phyloP scores from a whole-genome alignment of 2,797 vertebrate species.

The Centroberyx gerrardi region DNA sequence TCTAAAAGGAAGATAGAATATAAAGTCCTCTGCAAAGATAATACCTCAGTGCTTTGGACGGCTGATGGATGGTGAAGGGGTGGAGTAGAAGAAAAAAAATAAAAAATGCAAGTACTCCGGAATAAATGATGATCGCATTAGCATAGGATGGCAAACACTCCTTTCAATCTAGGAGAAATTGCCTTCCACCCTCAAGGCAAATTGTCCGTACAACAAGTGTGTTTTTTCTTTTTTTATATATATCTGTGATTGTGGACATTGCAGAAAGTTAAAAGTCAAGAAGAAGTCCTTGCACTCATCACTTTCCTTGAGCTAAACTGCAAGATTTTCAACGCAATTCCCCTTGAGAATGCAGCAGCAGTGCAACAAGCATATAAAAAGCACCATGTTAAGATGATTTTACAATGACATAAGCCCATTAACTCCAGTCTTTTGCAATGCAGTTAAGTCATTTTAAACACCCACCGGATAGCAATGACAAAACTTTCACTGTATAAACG shows the following conservation, averaged over 20 bases:
- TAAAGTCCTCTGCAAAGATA: slow-evolving; percentile 63
- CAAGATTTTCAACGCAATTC: slow-evolving; percentile 9
- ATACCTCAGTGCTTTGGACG: slow-evolving; percentile 62
- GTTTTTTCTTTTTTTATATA: background rate
- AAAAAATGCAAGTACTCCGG: slow-evolving; percentile 52
- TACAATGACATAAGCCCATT: slow-evolving; percentile 40
- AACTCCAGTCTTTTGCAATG: slow-evolving; percentile 37
- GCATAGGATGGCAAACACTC: slow-evolving; percentile 73
- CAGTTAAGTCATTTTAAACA: slow-evolving; percentile 38
- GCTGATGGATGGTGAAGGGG: slow-evolving; percentile 67
- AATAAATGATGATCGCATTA: slow-evolving; percentile 81
- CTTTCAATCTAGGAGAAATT: slow-evolving; percentile 70
- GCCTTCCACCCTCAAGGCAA: slow-evolving; percentile 65
- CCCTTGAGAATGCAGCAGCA: slow-evolving; percentile 12
- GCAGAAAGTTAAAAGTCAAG: background rate
- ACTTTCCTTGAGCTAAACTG: slow-evolving; percentile 25
- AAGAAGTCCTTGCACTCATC: too few species aligned
- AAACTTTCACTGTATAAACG: slow-evolving; percentile 56
- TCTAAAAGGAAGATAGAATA: slow-evolving; percentile 59
- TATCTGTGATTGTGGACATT: slow-evolving; percentile 39
- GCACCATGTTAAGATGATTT: slow-evolving; percentile 6
- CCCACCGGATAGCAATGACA: slow-evolving; percentile 8
- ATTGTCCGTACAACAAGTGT: slow-evolving; percentile 66
- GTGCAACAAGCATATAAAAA: slow-evolving; percentile 18
- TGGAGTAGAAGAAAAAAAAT: slow-evolving; percentile 41